Conservation (phyloP, 2,888 invertebrate species). For the Melanotus villosus region DNA sequence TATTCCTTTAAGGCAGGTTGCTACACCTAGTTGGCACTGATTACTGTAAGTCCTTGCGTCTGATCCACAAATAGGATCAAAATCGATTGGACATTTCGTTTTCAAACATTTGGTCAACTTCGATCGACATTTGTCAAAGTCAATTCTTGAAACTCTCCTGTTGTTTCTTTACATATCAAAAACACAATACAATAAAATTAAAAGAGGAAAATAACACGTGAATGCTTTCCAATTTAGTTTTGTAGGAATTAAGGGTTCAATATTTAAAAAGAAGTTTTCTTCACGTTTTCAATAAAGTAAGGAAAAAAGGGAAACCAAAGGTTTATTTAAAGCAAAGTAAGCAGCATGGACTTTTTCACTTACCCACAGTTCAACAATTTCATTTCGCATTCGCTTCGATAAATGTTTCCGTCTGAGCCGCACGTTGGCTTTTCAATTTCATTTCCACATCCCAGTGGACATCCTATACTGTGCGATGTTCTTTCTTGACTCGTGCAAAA, state of each 20-base stretch:
- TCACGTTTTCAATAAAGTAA: too few relatives aligned
- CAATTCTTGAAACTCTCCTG: slow-evolving; percentile 78
- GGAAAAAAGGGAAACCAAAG: too few relatives aligned
- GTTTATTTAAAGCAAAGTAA: too few relatives aligned
- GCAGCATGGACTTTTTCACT: slow-evolving; percentile 52
- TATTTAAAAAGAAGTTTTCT: too few relatives aligned
- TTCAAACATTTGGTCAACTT: slow-evolving; percentile 84
- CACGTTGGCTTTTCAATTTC: slow-evolving; percentile 82
- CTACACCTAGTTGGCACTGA: slow-evolving; percentile 86
- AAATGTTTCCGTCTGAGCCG: slow-evolving; percentile 91
- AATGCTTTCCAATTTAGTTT: too few relatives aligned
- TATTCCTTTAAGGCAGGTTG: slow-evolving; percentile 89
- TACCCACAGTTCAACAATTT: slow-evolving; percentile 92
- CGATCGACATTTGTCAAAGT: slow-evolving; percentile 85
- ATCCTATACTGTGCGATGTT: slow-evolving; percentile 74
- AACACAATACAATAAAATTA: too few relatives aligned
- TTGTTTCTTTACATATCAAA: slow-evolving; percentile 43
- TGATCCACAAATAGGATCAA: slow-evolving; percentile 90
- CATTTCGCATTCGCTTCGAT: slow-evolving; percentile 90
- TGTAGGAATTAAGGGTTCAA: too few relatives aligned
- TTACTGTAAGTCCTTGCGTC: slow-evolving; percentile 89
- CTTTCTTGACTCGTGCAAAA: slow-evolving; percentile 86
- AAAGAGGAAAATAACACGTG: too few relatives aligned
- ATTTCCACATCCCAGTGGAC: slow-evolving; percentile 82
- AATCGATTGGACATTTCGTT: slow-evolving; percentile 77